Base-by-base conservation (phyloP, 2,797 vertebrate genomes). In the Lagodon rhomboides region DNA sequence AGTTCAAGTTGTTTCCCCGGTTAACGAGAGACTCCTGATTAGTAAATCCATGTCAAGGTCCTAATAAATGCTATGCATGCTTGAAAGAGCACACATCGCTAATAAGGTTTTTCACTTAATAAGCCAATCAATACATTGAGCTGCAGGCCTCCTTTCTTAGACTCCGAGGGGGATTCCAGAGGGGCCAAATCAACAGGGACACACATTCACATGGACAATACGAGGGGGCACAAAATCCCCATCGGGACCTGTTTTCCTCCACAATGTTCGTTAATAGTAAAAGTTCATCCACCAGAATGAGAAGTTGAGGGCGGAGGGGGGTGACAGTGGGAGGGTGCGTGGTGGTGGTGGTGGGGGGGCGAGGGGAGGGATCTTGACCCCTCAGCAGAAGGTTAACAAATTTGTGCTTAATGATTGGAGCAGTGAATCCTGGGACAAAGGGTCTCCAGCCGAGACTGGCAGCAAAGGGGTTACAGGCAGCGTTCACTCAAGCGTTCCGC, bases 381-480 rank as follows among this genome's bases (percentile, higher is more conserved):
- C 86, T 80, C 56, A 69, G 82, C 81, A 85, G 89, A 94, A 94
- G 95, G 94, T 95, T 94, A 95, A 94, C 91, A 95, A 94, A 95
- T 93, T 94, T 94, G 85, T 79, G 90, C 92, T 92, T 95, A 93
- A 94, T 96, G 93, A 95, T 92, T 93, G 93, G 77, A 93, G 93
- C 90, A 88, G 90, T 91, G 91, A 92, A 92, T 94, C 86, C 66
- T 84, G 85, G 94, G 93, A 95, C 92, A 95, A 96, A 95, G 86
- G 92, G 87, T 89, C 90, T 94, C 92, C 77, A 94, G 90, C 22
- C 84, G 94, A 90, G 93, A 83, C 58, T 46, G 94, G 93, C 92
- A 86, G 89, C 87, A 89, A 84, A 82, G 91, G 91, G 93, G 94
- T 95, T 90, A 92, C 88, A 87, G 91, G 87, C 85, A 62, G 78